Evolutionary conservation across 2,888 invertebrate genomes (phyloP).

Genomic region (Abrostola tripartita): DNA sequence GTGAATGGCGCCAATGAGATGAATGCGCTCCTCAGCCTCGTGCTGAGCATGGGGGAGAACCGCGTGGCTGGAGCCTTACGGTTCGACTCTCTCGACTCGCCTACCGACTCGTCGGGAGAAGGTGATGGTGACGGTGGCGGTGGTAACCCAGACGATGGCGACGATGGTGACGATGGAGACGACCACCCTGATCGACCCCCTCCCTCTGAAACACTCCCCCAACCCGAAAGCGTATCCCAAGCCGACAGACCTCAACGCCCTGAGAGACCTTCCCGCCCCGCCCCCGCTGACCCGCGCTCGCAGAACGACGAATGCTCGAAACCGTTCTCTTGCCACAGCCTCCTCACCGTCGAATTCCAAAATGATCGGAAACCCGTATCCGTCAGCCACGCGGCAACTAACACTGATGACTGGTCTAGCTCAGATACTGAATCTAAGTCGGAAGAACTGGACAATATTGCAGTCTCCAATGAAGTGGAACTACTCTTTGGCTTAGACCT

Average conservation of each 20-base stretch:
- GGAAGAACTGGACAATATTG: slow-evolving; percentile 6
- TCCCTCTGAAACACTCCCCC: neutral
- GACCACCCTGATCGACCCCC: slow-evolving; percentile 14
- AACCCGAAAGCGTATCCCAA: neutral
- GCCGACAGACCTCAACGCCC: neutral
- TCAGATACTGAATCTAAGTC: slow-evolving; percentile 3
- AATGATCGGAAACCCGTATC: slow-evolving; percentile 30
- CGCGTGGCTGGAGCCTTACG: slow-evolving; percentile 80
- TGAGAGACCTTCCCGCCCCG: neutral
- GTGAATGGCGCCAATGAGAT: slow-evolving; percentile 82
- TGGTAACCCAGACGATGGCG: slow-evolving; percentile 25
- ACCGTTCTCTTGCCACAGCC: slow-evolving; percentile 52
- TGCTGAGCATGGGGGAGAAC: slow-evolving; percentile 83
- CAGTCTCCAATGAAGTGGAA: slow-evolving; percentile 63
- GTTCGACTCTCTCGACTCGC: slow-evolving; percentile 67
- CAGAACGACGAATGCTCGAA: slow-evolving; percentile 7
- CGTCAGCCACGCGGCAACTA: neutral
- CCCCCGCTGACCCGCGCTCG: neutral
- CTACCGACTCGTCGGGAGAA: slow-evolving; percentile 54
- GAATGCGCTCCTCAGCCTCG: slow-evolving; percentile 83
- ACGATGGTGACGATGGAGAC: slow-evolving; percentile 16
- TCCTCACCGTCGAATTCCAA: slow-evolving; percentile 67
- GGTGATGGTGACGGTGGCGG: slow-evolving; percentile 28
- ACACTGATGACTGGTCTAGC: slow-evolving; percentile 6
- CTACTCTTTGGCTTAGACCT: slow-evolving; percentile 63